phyloP scores from a whole-genome alignment of 2,797 vertebrate species.

The Xiphorhynchus erythropygius region DNA sequence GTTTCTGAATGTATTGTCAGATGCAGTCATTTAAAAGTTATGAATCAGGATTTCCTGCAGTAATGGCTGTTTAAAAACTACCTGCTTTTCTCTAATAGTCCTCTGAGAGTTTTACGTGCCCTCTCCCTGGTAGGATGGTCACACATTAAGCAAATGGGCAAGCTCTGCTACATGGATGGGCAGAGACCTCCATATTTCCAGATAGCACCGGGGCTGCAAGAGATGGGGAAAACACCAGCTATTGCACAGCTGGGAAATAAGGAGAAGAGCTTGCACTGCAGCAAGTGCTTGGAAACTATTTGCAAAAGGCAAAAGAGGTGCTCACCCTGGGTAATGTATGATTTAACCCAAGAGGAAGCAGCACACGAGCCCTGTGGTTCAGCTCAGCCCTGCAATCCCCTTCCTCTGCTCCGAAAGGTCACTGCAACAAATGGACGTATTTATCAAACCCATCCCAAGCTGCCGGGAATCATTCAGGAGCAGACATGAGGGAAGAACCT shows the following conservation, averaged over 20 bases:
- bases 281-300: neutral
- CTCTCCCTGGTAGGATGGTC: neutral
- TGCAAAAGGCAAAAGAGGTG: neutral
- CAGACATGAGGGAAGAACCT: neutral
- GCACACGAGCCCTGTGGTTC: accelerated
- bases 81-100: neutral
- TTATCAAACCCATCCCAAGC: neutral
- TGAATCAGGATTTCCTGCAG: neutral
- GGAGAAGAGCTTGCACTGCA: neutral
- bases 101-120: neutral
- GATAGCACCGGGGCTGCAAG: neutral
- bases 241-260: neutral
- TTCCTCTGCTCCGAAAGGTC: neutral
- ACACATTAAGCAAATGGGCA: neutral
- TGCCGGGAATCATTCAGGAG: neutral
- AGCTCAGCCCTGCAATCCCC: neutral
- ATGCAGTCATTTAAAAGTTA: neutral
- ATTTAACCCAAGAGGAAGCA: neutral
- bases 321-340: accelerated
- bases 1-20: neutral
- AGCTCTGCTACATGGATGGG: neutral
- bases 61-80: neutral
- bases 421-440: neutral
- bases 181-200: neutral
- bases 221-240: neutral